Evolutionary conservation across 2,113 vertebrate species (phyloP).

Genomic region (Furnarius figulus): DNA sequence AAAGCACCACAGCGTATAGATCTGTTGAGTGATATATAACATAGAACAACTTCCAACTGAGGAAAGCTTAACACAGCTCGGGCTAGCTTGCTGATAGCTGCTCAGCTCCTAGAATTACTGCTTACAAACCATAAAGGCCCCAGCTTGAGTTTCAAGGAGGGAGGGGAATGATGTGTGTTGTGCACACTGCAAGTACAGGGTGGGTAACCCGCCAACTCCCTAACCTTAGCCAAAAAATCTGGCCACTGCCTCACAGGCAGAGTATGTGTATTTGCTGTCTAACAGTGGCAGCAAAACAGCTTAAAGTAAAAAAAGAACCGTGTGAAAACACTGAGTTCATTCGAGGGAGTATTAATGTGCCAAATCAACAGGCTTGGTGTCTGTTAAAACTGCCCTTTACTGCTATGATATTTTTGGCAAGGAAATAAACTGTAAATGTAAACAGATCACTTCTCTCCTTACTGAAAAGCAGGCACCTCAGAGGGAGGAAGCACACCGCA

Average conservation of each 20-base stretch:
- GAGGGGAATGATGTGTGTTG: neutral
- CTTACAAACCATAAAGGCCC: constrained; percentile 65
- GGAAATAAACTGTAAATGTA: constrained; percentile 34
- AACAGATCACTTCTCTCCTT: constrained; percentile 41
- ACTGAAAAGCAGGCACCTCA: constrained; percentile 27
- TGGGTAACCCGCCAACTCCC: constrained; percentile 4
- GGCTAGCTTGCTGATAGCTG: constrained; percentile 63
- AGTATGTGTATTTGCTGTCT: neutral
- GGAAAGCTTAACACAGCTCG: constrained; percentile 61
- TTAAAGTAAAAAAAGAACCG: neutral
- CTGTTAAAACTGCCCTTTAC: constrained; percentile 32
- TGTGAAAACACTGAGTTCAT: constrained; percentile 13
- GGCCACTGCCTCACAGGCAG: constrained; percentile 31
- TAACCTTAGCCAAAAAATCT: constrained; percentile 56
- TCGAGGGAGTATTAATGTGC: rapidly evolving
- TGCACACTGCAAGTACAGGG: neutral
- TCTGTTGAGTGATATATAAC: constrained; percentile 69
- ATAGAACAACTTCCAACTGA: constrained; percentile 66
- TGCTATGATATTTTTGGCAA: constrained; percentile 48
- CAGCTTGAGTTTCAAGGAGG: constrained; percentile 60
- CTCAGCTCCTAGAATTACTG: constrained; percentile 69
- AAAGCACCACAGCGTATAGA: constrained; percentile 67
- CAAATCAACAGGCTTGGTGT: neutral
- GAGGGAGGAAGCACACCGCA: constrained; percentile 13
- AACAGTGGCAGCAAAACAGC: neutral